Evolutionary conservation across 2,797 vertebrate species (phyloP), one percentile per base, ranked within the genome.

Genomic region (Phyllotis vaccarum): DNA sequence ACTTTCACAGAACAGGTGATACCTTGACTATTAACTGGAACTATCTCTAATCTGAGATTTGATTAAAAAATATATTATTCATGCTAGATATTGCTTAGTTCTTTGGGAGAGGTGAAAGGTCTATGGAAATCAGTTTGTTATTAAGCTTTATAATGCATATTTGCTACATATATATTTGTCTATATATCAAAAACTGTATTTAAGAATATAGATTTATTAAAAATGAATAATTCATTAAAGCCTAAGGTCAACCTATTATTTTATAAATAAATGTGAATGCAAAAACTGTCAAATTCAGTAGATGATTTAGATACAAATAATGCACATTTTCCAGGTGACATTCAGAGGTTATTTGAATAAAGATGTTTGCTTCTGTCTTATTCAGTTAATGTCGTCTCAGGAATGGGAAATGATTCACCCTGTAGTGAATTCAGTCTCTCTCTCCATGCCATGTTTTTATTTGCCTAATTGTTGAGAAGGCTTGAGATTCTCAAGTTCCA

Each of bases 161-260:
- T 86, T 40, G 5, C 27, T 66, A 81, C 0, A 31, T 31, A 91
- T 40, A 85, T 85, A 87, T 16, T 76, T 19, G 37, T 10, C 8
- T 37, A 37, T 83, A 27, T 68, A 95, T 95, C 58, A 83, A 19
- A 74, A 40, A 27, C 60, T 96, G 68, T 83, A 56, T 54, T 95
- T 95, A 90, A 46, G 89, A 95, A 80, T 68, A 88, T 52, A 40
- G 85, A 78, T 90, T 96, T 94, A 95, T 91, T 78, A 91, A 94
- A 95, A 93, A 79, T 92, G 37, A 97, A 95, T 96, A 91, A 90
- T 96, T 91, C 90, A 93, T 85, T 93, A 85, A 93, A 78, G 31
- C 76, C 37, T 24, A 12, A 95, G 52, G 43, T 79, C 40, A 93
- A 13, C 6, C 60, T 93, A 58, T 93, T 62, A 94, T 87, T 94